Evolutionary conservation across 2,888 invertebrate genomes (phyloP).

Genomic region (Drosophila nr. perissopoda): DNA sequence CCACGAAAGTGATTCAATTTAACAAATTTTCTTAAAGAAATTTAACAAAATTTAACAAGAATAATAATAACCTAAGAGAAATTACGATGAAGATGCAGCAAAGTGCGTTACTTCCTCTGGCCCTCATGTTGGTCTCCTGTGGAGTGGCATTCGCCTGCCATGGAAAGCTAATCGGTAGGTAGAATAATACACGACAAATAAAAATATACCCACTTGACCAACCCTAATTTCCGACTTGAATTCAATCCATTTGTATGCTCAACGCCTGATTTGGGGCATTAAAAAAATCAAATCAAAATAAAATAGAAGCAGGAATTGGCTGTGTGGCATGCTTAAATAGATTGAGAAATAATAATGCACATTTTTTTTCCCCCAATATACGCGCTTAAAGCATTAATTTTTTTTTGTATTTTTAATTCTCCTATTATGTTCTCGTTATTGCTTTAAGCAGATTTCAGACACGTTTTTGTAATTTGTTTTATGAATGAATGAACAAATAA

Average conservation of each 20-base stretch:
- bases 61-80: constrained; percentile 14
- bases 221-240: constrained; percentile 26
- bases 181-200: background rate
- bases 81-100: constrained; percentile 62
- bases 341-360: constrained; percentile 13
- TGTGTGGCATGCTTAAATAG: constrained; percentile 52
- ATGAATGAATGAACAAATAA: constrained; percentile 62
- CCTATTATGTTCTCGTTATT: constrained; percentile 13
- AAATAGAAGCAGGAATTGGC: constrained; percentile 18
- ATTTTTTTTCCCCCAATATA: constrained; percentile 4
- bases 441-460: constrained; percentile 42
- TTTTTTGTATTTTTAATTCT: constrained; percentile 5
- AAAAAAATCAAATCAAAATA: constrained; percentile 19
- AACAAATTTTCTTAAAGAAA: background rate
- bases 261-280: constrained; percentile 43
- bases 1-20: constrained; percentile 25
- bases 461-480: constrained; percentile 71
- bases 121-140: constrained; percentile 73
- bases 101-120: constrained; percentile 60
- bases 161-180: constrained; percentile 83
- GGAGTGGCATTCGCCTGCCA: constrained; percentile 81
- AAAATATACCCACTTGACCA: constrained; percentile 20
- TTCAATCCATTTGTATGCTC: constrained; percentile 56
- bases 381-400: background rate
- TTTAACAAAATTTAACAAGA: constrained; percentile 1